A percentile compares a stretch with the other conserved stretches of the same genome.
Conservation (phyloP, 2,797 vertebrate species). For the Steatocranus sp. region DNA sequence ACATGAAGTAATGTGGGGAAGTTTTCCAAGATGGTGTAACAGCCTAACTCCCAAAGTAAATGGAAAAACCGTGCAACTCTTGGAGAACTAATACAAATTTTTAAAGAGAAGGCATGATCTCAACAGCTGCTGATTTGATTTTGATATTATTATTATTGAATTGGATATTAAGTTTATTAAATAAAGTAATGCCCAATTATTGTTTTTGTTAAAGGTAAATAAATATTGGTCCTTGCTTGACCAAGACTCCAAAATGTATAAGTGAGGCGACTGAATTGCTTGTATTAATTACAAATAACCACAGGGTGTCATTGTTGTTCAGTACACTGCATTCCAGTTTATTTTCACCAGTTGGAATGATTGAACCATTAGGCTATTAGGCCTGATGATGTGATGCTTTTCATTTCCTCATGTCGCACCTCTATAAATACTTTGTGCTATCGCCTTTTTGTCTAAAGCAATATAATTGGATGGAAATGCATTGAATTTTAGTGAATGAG, state of each 20-base stretch:
- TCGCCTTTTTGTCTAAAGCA: background rate
- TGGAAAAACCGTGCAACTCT: background rate
- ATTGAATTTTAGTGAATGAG: background rate
- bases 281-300: background rate
- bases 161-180: background rate
- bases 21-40: background rate
- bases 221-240: background rate
- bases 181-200: background rate
- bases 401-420: background rate
- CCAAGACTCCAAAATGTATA: background rate
- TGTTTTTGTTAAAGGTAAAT: background rate
- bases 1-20: background rate
- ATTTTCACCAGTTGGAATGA: background rate
- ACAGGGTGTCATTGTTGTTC: conserved; percentile 50
- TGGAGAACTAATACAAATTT: background rate
- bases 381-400: background rate
- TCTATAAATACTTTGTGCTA: background rate
- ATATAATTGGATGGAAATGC: background rate
- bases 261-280: background rate
- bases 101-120: background rate
- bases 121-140: background rate
- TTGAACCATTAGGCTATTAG: background rate
- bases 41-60: background rate
- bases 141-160: background rate
- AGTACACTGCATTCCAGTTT: background rate